Evolutionary conservation across 1,140 invertebrate species (phyloP), one percentile per base, ranked within the genome.

Genomic region (Drosophila nannoptera): DNA sequence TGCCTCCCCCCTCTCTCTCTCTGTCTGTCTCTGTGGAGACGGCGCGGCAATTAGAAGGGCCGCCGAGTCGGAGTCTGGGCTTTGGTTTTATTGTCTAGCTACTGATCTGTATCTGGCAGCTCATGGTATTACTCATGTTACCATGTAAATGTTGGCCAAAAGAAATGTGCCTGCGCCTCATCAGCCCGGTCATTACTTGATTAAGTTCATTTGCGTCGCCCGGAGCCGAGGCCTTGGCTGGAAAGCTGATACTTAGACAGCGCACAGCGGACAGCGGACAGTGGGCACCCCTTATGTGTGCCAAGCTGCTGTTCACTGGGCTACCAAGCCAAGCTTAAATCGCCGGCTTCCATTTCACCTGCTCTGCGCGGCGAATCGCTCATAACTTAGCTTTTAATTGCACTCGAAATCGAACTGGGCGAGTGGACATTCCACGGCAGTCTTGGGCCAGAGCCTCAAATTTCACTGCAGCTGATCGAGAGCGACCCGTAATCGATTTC

Each of bases 161-260:
- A 78, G 72, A 84, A 84, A 78, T 86, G 81, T 66, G 77, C 67
- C 64, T 56, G 75, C 58, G 70, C 55, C 78, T 74, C 76, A 83
- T 83, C 80, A 77, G 75, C 53, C 70, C 45, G 77, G 81, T 84
- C 81, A 84, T 84, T 86, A 84, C 77, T 77, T 81, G 81, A 84
- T 86, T 71, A 84, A 86, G 81, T 86, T 84, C 81, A 84, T 81
- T 83, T 84, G 60, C 63, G 73, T 75, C 55, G 75, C 70, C 64
- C 75, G 56, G 59, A 53, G 69, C 9, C 52, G 50, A 45, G 52
- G 61, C 52, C 22, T 1, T 73, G 45, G 71, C 4, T 59, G 60
- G 80, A 78, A 84, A 83, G 67, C 35, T 69, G 80, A 83, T 69
- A 69, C 49, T 55, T 12, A 40, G 33, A 50, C 4, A 9, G 35